Conservation (phyloP, 2,888 invertebrate species). For the Strigamia transsilvanica region DNA sequence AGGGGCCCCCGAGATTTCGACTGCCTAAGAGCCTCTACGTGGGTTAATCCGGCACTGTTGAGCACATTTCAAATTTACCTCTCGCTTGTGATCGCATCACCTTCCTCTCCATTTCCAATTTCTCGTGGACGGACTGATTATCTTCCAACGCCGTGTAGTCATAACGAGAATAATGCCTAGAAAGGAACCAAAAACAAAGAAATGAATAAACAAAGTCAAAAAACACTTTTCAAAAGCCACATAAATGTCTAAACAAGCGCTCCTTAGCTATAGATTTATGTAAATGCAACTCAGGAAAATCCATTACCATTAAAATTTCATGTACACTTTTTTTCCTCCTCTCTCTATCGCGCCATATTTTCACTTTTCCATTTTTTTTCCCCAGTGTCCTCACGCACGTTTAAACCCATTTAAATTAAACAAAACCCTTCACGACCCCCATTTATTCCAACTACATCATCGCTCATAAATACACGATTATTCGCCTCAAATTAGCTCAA, state of each 20-base stretch:
- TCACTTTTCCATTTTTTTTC: too few species aligned
- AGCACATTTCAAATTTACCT: conserved; percentile 57
- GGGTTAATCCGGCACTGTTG: too few species aligned
- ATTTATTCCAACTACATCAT: too few species aligned
- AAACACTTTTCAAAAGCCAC: neutral
- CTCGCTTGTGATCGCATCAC: conserved; percentile 59
- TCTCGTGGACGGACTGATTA: conserved; percentile 68
- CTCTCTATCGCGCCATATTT: too few species aligned
- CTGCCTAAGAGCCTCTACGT: too few species aligned
- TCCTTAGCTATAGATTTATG: neutral
- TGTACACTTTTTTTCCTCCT: neutral
- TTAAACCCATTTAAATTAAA: neutral
- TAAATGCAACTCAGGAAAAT: neutral
- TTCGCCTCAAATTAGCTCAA: neutral
- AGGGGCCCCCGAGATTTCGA: too few species aligned
- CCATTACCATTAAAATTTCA: conserved; percentile 18
- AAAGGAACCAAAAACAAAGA: neutral
- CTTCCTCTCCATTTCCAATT: conserved; percentile 73
- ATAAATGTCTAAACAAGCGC: neutral
- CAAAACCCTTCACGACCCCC: too few species aligned
- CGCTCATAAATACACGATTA: too few species aligned
- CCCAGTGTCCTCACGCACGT: neutral
- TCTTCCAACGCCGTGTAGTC: conserved; percentile 76
- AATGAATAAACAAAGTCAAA: neutral
- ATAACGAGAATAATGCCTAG: conserved; percentile 68